phyloP scores from a whole-genome alignment of 2,113 vertebrate species.

The Thomomys bottae region DNA sequence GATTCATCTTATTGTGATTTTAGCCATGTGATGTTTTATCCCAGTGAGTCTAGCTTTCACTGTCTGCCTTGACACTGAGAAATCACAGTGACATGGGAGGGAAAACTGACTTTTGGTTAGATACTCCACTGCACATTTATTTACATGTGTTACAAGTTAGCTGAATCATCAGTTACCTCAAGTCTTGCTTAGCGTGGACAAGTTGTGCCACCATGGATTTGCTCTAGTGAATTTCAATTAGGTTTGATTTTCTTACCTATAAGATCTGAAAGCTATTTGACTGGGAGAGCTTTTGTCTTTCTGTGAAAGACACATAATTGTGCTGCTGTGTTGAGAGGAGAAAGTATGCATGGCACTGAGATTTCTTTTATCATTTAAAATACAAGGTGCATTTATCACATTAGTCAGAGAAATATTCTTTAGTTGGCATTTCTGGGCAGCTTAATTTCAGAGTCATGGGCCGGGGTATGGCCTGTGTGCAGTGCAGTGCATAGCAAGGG shows the following conservation, averaged over 20 bases:
- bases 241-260: conserved; percentile 71
- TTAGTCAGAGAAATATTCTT: conserved; percentile 49
- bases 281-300: conserved; percentile 72
- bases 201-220: conserved; percentile 39
- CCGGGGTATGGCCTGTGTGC: no score
- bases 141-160: conserved; percentile 29
- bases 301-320: conserved; percentile 69
- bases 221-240: conserved; percentile 73
- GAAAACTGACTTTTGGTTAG: neutral
- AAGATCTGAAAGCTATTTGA: conserved; percentile 77
- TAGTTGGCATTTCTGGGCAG: conserved; percentile 8
- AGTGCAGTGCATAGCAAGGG: no score
- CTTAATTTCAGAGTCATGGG: conserved; percentile 22
- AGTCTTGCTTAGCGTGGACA: conserved; percentile 40
- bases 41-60: neutral
- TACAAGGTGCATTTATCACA: conserved; percentile 36
- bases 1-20: conserved; percentile 2
- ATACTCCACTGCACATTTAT: conserved; percentile 16
- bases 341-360: conserved; percentile 28
- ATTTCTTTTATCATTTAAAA: conserved; percentile 68
- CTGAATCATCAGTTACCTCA: conserved; percentile 64
- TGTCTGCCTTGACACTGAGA: neutral
- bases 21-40: conserved; percentile 33
- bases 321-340: conserved; percentile 44
- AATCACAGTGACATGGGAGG: neutral